Conservation (phyloP, 2,888 invertebrate genomes). For the Synergus japonicus region DNA sequence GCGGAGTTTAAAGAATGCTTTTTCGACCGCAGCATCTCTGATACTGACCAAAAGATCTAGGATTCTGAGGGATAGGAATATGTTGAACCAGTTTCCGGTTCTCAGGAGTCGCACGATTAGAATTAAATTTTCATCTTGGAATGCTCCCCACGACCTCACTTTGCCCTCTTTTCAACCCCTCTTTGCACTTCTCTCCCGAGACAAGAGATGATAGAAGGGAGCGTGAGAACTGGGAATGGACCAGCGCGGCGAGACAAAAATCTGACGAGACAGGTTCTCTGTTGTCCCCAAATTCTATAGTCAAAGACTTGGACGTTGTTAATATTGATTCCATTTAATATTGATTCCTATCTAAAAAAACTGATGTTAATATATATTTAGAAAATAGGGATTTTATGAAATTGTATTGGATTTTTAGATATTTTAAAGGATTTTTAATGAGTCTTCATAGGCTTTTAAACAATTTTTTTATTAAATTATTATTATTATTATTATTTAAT, state of each 20-base stretch:
- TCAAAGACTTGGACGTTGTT: background rate
- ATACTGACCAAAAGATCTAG: conserved; percentile 66
- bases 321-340: too few relatives aligned
- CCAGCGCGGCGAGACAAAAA: conserved; percentile 58
- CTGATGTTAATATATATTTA: too few relatives aligned
- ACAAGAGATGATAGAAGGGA: conserved; percentile 63
- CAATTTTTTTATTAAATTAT: too few relatives aligned
- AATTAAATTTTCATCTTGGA: conserved; percentile 63
- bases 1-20: conserved; percentile 62
- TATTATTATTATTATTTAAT: too few relatives aligned
- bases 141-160: conserved; percentile 51
- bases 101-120: conserved; percentile 53
- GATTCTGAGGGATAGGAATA: conserved; percentile 62
- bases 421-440: too few relatives aligned
- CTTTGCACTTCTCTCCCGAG: conserved; percentile 48
- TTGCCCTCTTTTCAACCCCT: conserved; percentile 52
- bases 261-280: conserved; percentile 64
- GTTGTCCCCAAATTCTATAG: background rate
- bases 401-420: too few relatives aligned
- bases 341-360: too few relatives aligned
- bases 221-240: conserved; percentile 73
- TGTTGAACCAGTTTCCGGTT: conserved; percentile 65
- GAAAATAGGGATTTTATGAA: too few relatives aligned
- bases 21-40: conserved; percentile 68
- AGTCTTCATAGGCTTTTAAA: too few relatives aligned